Conservation (phyloP, 1,140 invertebrate species). For the Mylabris phalerata region DNA sequence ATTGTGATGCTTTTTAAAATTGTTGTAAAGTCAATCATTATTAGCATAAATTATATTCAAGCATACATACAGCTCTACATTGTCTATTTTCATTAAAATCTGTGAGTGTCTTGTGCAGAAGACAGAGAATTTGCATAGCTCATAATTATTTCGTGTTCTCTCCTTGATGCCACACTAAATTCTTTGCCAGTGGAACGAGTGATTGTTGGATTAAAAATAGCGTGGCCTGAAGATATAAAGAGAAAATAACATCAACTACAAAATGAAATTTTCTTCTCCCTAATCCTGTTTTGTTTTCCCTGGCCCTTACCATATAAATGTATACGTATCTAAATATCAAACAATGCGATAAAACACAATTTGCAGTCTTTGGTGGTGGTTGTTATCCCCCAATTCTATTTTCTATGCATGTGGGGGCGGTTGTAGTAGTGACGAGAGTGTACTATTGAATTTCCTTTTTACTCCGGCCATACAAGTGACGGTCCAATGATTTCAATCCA, state of each 20-base stretch:
- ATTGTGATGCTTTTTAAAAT: too few species aligned
- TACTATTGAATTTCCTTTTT: too few species aligned
- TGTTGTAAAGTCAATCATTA: too few species aligned
- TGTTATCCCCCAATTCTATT: background rate
- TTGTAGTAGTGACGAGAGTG: background rate
- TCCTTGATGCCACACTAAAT: too few species aligned
- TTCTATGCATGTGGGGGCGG: slow-evolving; percentile 5
- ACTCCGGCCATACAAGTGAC: background rate
- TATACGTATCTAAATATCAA: slow-evolving; percentile 7
- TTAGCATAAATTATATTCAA: too few species aligned
- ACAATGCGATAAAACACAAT: slow-evolving; percentile 13
- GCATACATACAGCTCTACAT: too few species aligned
- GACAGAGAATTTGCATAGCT: too few species aligned
- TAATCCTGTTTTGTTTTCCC: background rate
- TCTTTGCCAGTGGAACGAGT: background rate
- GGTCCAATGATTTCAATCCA: slow-evolving; percentile 26
- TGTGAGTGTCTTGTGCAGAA: too few species aligned
- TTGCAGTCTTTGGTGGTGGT: slow-evolving; percentile 6
- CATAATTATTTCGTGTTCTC: too few species aligned
- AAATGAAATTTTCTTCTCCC: slow-evolving; percentile 14
- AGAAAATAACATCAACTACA: slow-evolving; percentile 6
- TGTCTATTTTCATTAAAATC: too few species aligned
- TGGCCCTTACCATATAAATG: too few species aligned
- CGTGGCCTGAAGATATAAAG: slow-evolving; percentile 12
- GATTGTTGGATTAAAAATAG: slow-evolving; percentile 11